Evolutionary conservation across 2,888 invertebrate genomes (phyloP), one percentile per base, ranked within the genome.

Genomic region (Entomobrya proxima): DNA sequence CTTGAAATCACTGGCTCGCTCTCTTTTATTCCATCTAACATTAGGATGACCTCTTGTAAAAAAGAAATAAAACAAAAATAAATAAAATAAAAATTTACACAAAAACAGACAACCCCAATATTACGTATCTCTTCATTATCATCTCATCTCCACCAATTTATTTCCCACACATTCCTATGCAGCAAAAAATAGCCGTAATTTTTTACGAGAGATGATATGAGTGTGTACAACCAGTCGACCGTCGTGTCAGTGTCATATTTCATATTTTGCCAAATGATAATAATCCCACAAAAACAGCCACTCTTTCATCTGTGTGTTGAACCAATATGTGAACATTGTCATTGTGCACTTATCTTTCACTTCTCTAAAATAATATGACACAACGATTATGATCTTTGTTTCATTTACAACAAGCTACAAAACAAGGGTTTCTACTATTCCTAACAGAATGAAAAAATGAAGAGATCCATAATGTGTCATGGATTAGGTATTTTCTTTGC

Each of bases 241-340:
- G 50, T 77, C 76, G 18, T 76, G 76, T 55, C 77, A 50, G 44
- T 78, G 32, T 78, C 78, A 67, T 78, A 78, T 78, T 78, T 78
- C 78, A 78, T 78, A 78, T 78, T 78, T 78, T 64, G 78, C 78
- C 64, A 78, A 78, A 78, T 78, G 67, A 78, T 77, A 40, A 78
- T 50, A 67, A 64, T 64, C 61, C 40, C 35, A 75, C 3, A 52
- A 37, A 55, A 30, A 50, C 18, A 50, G 21, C 27, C 47, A 30
- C 30, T 15, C 30, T 15, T 30, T 44, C 40, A 69, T 40, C 64
- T 35, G n/a, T 35, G n/a, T 18, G 13, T 37, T 64, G 24, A 55
- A 21, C 13, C 32, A 32, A 32, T 27, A 21, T 11, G 69, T 3
- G 30, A 72, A 47, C 27, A 72, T 72, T 24, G 27, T 44, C 72